phyloP scores from a whole-genome alignment of 2,888 invertebrate genomes.

The Aethes cnicana region DNA sequence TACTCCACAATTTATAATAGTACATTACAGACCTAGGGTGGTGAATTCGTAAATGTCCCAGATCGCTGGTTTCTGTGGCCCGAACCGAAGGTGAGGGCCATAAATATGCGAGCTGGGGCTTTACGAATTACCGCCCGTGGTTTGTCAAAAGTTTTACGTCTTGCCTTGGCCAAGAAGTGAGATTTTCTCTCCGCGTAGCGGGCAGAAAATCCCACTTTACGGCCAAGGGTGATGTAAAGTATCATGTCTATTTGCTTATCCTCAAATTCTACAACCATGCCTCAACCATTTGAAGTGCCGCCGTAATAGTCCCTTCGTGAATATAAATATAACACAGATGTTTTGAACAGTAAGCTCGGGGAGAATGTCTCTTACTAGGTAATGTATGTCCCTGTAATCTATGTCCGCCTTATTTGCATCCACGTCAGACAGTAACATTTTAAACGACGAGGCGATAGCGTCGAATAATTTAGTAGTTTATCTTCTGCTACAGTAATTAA shows the following conservation, averaged over 20 bases:
- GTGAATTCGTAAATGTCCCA: too few relatives aligned
- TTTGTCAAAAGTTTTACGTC: too few relatives aligned
- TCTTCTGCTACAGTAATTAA: constrained; percentile 20
- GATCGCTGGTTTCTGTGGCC: too few relatives aligned
- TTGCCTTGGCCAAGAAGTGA: too few relatives aligned
- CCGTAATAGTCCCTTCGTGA: constrained; percentile 1
- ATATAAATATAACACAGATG: constrained; percentile 28
- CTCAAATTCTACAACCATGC: too few relatives aligned
- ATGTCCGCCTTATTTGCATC: constrained; percentile 59
- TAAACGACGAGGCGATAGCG: constrained; percentile 57
- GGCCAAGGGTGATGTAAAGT: too few relatives aligned
- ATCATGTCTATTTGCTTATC: constrained; percentile 38
- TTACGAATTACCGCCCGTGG: too few relatives aligned
- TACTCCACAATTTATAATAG: constrained; percentile 46
- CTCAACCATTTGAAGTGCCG: constrained; percentile 16
- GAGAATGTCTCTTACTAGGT: constrained; percentile 19
- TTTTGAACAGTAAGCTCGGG: constrained; percentile 18
- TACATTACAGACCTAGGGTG: too few relatives aligned
- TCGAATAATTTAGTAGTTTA: constrained; percentile 60
- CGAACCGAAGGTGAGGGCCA: too few relatives aligned
- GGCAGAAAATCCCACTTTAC: too few relatives aligned
- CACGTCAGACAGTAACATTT: constrained; percentile 52
- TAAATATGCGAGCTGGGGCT: too few relatives aligned
- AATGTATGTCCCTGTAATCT: constrained; percentile 55
- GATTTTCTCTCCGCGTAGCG: too few relatives aligned